Conservation (phyloP, 2,113 vertebrate genomes). For the Callopanchax toddi region DNA sequence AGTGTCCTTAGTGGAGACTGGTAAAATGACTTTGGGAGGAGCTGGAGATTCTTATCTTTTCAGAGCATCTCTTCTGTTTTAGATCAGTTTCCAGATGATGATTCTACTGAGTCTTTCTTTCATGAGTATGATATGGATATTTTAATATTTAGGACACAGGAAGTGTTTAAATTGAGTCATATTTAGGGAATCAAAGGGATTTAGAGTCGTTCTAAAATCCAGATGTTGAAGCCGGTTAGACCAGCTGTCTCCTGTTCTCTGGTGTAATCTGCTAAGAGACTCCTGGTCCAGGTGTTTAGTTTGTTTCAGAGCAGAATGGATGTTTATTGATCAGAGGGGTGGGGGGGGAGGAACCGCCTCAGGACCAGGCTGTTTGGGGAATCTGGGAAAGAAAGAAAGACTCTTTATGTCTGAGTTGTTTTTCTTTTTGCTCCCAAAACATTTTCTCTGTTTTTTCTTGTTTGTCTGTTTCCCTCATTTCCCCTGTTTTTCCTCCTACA, state of each 20-base stretch:
- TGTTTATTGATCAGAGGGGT: constrained; percentile 51
- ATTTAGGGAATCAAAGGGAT: neutral
- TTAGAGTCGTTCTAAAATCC: too few species aligned
- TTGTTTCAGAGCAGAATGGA: constrained; percentile 11
- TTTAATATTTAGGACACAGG: neutral
- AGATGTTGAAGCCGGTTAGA: too few species aligned
- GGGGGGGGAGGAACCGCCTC: constrained; percentile 19
- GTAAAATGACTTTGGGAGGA: too few species aligned
- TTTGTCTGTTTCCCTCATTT: neutral
- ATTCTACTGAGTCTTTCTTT: neutral
- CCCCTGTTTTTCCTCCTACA: too few species aligned
- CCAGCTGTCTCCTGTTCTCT: constrained; percentile 2
- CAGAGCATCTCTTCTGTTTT: too few species aligned
- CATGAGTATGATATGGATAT: neutral
- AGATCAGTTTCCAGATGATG: too few species aligned
- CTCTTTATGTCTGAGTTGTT: constrained; percentile 18
- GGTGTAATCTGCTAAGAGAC: neutral
- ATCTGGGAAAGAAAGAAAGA: neutral
- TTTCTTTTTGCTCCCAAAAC: neutral
- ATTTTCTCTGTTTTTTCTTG: neutral
- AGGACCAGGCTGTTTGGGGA: constrained; percentile 32
- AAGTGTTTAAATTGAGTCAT: too few species aligned
- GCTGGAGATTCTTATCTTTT: too few species aligned
- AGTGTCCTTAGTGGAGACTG: too few species aligned
- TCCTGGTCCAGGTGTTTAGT: constrained; percentile 39